A percentile compares a stretch with the other conserved stretches of the same genome.
Conservation (phyloP, 2,888 invertebrate species). For the Acholoe squamosa region DNA sequence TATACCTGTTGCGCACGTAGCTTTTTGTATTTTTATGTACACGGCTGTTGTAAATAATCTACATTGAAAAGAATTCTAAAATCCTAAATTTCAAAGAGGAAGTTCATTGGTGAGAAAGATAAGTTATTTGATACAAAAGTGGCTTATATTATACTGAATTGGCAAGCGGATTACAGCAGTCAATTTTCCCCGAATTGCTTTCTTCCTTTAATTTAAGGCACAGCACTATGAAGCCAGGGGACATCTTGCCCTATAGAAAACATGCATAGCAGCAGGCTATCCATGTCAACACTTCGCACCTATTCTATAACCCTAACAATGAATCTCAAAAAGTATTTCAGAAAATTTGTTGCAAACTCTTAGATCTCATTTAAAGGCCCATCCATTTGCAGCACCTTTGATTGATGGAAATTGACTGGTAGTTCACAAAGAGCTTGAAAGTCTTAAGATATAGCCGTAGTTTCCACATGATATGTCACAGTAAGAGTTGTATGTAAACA, state of each 20-base stretch:
- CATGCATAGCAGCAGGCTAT: not conserved
- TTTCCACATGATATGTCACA: not conserved
- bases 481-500: constrained; percentile 24
- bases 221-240: constrained; percentile 24
- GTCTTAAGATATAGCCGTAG: not conserved
- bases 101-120: constrained; percentile 11
- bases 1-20: constrained; percentile 3
- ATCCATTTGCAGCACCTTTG: constrained; percentile 28
- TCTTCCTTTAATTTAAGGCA: not conserved
- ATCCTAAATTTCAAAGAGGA: not conserved
- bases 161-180: constrained; percentile 23
- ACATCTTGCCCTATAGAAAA: not conserved
- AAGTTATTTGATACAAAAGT: constrained; percentile 27
- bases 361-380: not conserved
- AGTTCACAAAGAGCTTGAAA: not conserved
- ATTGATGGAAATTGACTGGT: not conserved
- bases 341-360: not conserved
- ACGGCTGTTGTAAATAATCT: not conserved
- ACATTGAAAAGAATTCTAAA: not conserved
- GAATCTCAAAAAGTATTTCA: not conserved
- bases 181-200: not conserved
- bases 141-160: not conserved
- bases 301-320: not conserved
- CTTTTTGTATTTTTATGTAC: not conserved
- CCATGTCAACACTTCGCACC: constrained; percentile 6